These are phyloP conservation scores for Drosophila rufa DNA, from an alignment of 1,140 invertebrate genomes.

Conservation along the genomic window DNA sequence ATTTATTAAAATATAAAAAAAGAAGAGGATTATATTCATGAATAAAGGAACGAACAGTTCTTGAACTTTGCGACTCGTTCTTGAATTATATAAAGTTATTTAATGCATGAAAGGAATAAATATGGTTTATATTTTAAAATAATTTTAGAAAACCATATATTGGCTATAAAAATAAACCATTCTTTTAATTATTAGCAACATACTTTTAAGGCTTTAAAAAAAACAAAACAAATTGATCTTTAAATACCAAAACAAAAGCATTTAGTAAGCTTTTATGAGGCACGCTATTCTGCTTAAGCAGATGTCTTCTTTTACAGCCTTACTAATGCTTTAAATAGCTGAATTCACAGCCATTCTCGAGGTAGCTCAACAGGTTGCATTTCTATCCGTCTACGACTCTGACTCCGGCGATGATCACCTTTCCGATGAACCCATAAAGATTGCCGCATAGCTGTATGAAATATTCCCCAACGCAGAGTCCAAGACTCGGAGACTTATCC, in stretches of 20 bases:
- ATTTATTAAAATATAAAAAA: no score
- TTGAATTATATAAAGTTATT: no score
- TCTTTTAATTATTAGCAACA: no score
- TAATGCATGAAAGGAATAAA: no score
- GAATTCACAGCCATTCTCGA: conserved; percentile 42
- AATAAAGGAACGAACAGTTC: no score
- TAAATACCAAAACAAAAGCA: neutral
- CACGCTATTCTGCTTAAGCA: neutral
- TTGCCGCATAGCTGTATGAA: conserved; percentile 77
- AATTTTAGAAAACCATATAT: no score
- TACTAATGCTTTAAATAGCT: conserved; percentile 29
- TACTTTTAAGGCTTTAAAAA: neutral
- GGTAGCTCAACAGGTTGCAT: conserved; percentile 71
- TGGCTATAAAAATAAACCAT: no score
- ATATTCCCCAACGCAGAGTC: conserved; percentile 49
- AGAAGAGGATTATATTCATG: no score
- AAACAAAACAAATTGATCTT: neutral
- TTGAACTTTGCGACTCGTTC: no score
- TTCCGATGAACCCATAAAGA: conserved; percentile 80
- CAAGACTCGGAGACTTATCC: conserved; percentile 39
- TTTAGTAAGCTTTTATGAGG: neutral
- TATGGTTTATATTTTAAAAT: no score
- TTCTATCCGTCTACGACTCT: conserved; percentile 40
- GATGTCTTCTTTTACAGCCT: conserved; percentile 4
- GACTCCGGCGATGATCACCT: conserved; percentile 70